Conservation (phyloP, 2,888 invertebrate genomes). For the Clusia tigrina region DNA sequence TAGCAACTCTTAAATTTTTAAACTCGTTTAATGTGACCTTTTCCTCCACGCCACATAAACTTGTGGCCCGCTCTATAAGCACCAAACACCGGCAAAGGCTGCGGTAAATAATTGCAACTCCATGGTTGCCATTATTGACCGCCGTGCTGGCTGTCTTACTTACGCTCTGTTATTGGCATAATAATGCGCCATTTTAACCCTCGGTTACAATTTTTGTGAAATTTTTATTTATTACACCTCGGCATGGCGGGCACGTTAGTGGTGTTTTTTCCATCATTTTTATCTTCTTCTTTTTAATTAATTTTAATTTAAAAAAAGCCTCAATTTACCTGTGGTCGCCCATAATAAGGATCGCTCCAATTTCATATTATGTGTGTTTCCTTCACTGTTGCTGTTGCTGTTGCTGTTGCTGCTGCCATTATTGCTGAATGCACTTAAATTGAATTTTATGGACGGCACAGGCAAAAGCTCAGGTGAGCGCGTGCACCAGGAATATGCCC, state of each 20-base stretch:
- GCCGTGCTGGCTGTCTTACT: background rate
- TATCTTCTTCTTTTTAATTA: background rate
- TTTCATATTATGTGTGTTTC: background rate
- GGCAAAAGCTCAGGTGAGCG: background rate
- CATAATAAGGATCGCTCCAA: background rate
- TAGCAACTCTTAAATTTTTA: too few species aligned
- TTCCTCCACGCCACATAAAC: too few species aligned
- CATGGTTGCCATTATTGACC: too few species aligned
- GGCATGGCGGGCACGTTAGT: background rate
- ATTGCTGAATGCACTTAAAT: background rate
- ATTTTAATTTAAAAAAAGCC: background rate
- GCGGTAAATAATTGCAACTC: too few species aligned
- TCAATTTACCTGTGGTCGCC: background rate
- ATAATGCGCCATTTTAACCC: background rate
- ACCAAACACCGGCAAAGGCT: too few species aligned
- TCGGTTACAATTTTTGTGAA: background rate
- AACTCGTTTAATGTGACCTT: too few species aligned
- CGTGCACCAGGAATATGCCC: too few species aligned
- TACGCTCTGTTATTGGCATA: background rate
- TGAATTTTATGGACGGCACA: background rate
- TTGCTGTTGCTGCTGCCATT: background rate
- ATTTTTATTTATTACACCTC: slow-evolving; percentile 1
- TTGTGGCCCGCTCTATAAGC: too few species aligned
- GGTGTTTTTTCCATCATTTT: background rate
- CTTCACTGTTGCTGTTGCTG: background rate